Percentiles rank a stretch among this genome's conserved stretches.
Evolutionary conservation across 2,113 vertebrate genomes (phyloP).

Genomic region (Nycticorax nycticorax): DNA sequence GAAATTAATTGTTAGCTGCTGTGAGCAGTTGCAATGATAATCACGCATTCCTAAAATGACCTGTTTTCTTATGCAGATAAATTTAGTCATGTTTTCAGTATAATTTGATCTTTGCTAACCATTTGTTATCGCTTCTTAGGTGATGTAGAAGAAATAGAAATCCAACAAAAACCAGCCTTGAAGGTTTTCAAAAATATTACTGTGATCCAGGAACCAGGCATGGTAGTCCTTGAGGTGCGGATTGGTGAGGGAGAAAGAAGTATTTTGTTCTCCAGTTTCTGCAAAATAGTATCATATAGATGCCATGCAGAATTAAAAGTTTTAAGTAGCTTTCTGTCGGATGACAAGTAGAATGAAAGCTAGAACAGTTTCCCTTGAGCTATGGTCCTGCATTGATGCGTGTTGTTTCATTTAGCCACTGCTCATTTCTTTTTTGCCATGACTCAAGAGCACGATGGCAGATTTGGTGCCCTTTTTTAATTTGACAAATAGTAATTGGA

Average conservation of each 20-base stretch:
- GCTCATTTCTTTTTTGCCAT: background rate
- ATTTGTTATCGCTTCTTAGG: conserved; percentile 72
- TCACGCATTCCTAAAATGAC: background rate
- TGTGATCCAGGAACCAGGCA: conserved; percentile 88
- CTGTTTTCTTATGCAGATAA: background rate
- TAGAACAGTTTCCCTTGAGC: background rate
- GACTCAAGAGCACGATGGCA: background rate
- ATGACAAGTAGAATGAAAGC: background rate
- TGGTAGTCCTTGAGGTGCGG: conserved; percentile 93
- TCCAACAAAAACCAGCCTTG: conserved; percentile 88
- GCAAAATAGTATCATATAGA: background rate
- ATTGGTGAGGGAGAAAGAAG: background rate
- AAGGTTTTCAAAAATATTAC: conserved; percentile 92
- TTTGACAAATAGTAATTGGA: background rate
- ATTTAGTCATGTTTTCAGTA: background rate
- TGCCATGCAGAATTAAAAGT: background rate
- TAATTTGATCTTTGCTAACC: background rate
- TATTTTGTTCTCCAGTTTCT: background rate
- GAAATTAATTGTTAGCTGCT: background rate
- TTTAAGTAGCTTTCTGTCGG: background rate
- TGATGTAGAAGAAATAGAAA: conserved; percentile 94
- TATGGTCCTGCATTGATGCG: background rate
- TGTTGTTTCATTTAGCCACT: background rate
- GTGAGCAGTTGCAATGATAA: background rate
- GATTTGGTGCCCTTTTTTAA: background rate